Base-by-base conservation (phyloP, 2,797 vertebrate species). In the Spheniscus humboldti region DNA sequence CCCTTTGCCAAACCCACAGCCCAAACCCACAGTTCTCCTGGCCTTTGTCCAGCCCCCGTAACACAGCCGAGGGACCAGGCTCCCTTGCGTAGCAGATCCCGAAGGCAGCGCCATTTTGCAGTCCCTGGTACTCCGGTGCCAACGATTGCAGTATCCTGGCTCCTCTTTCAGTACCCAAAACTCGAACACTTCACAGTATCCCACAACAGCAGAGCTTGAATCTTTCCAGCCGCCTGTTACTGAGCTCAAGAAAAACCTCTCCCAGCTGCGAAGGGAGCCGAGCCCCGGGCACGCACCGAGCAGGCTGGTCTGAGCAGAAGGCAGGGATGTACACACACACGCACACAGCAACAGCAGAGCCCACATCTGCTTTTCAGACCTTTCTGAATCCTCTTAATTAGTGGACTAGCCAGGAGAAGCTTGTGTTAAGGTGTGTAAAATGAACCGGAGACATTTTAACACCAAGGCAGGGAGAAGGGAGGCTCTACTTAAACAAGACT, bases 71-170 rank as follows among this genome's bases (percentile, higher is more conserved):
- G 47, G 69, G 35, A 11, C 52, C 53, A 2, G 31, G n/a, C n/a
- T 63, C 60, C 62, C n/a, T 11, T 0, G 24, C 7, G 5, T 9
- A 10, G 67, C 72, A 4, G 14, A 10, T 24, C 56, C 33, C 20
- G 1, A 22, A 31, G 71, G 53, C 41, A 25, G 60, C 4, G 1
- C n/a, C 15, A 1, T 8, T 35, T 43, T 16, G n/a, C 56, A 6
- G 14, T 16, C 7, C 67, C 48, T 11, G 33, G 9, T 24, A 76
- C 76, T 52, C 45, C 4, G 1, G 6, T n/a, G 52, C 68, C 48
- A 5, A 0, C 0, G 11, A 2, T 10, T 1, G 10, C 48, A 7
- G 11, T 1, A 2, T 15, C 75, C 79, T 5, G 0, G 9, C 45
- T 50, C 52, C 24, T 31, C 30, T 48, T 12, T 2, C 63, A 13